Evolutionary conservation across 1,140 invertebrate species (phyloP).

Genomic region (Pygmarrhopalites habei): DNA sequence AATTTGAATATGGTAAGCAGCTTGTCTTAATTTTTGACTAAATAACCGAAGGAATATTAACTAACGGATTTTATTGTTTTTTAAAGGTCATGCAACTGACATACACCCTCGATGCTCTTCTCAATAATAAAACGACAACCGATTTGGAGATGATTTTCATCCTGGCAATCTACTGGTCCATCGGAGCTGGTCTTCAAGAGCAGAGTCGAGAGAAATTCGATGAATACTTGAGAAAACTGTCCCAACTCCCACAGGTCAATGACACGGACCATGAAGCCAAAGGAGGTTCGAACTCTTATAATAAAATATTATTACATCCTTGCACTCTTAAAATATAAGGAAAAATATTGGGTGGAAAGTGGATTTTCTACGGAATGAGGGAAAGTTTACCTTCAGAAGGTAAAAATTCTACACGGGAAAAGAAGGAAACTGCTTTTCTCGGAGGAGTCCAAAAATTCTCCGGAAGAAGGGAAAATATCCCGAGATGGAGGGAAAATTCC

Average conservation of each 20-base stretch:
- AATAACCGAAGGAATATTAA: not conserved
- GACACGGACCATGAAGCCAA: slow-evolving; percentile 51
- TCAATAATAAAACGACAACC: slow-evolving; percentile 42
- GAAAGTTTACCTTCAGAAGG: too few relatives aligned
- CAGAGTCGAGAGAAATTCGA: slow-evolving; percentile 66
- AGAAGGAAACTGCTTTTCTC: too few relatives aligned
- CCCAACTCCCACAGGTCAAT: slow-evolving; percentile 58
- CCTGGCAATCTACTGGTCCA: slow-evolving; percentile 69
- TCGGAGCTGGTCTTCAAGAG: slow-evolving; percentile 67
- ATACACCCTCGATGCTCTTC: slow-evolving; percentile 64
- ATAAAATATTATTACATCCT: too few relatives aligned
- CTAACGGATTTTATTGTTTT: not conserved
- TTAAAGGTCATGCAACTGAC: slow-evolving; percentile 71
- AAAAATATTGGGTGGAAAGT: too few relatives aligned
- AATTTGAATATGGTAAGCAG: slow-evolving; percentile 71
- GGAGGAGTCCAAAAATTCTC: too few relatives aligned
- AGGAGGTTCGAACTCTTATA: too few relatives aligned
- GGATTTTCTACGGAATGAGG: too few relatives aligned
- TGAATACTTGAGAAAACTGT: slow-evolving; percentile 65
- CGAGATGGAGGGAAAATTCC: too few relatives aligned
- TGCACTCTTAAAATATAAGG: too few relatives aligned
- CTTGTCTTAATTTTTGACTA: too few relatives aligned
- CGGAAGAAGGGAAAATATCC: too few relatives aligned
- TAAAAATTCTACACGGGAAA: too few relatives aligned
- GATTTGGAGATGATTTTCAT: slow-evolving; percentile 64